Evolutionary conservation across 2,113 vertebrate genomes (phyloP).

Genomic region (Atractosteus spatula): DNA sequence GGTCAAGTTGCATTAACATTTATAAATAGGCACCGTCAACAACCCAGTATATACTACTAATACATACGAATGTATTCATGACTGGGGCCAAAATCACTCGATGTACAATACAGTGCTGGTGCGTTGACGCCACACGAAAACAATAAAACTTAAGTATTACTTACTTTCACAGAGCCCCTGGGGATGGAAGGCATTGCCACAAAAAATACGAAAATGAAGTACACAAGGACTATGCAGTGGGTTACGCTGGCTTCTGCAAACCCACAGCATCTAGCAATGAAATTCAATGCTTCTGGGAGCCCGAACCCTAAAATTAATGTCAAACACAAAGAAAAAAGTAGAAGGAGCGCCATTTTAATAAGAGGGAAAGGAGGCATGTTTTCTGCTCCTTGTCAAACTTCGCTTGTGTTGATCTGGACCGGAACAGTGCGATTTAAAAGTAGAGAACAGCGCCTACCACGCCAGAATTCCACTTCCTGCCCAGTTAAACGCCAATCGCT

Average conservation of each 20-base stretch:
- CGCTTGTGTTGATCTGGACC: too few relatives aligned
- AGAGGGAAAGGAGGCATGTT: slow-evolving; percentile 51
- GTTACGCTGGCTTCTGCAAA: slow-evolving; percentile 56
- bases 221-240: slow-evolving; percentile 61
- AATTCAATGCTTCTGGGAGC: slow-evolving; percentile 56
- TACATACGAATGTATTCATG: too few relatives aligned
- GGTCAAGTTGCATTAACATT: too few relatives aligned
- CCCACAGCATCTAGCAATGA: slow-evolving; percentile 42
- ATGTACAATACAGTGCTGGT: too few relatives aligned
- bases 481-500: too few relatives aligned
- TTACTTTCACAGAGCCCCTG: slow-evolving; percentile 67
- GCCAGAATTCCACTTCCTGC: too few relatives aligned
- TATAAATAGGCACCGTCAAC: background rate
- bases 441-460: too few relatives aligned
- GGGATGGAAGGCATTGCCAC: slow-evolving; percentile 61
- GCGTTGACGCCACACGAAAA: too few relatives aligned
- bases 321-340: slow-evolving; percentile 55
- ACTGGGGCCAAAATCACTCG: too few relatives aligned
- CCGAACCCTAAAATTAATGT: slow-evolving; percentile 64
- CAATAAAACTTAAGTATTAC: slow-evolving; percentile 6
- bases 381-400: background rate
- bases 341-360: slow-evolving; percentile 33
- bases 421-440: too few relatives aligned
- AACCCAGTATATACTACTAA: too few relatives aligned
- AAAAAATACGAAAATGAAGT: slow-evolving; percentile 60